These are phyloP conservation scores for Amyelois transitella DNA, from an alignment of 1,140 invertebrate species.

Conservation along the genomic window DNA sequence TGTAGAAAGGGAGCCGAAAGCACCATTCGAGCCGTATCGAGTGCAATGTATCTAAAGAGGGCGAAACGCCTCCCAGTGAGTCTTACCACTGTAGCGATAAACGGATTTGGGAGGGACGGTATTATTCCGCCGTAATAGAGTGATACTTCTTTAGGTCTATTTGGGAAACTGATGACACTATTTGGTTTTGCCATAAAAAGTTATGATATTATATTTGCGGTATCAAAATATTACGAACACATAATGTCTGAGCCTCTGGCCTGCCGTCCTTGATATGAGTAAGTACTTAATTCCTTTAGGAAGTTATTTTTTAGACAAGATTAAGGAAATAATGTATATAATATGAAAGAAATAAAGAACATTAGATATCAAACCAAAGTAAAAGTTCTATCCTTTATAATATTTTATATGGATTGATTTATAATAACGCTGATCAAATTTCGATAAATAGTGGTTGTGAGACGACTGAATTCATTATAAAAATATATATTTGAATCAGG, in stretches of 20 bases:
- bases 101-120: conserved; percentile 47
- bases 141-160: conserved; percentile 62
- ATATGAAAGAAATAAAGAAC: too few species aligned
- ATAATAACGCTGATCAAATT: too few species aligned
- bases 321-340: too few species aligned
- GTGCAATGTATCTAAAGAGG: conserved; percentile 49
- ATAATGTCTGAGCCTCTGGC: conserved; percentile 24
- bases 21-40: conserved; percentile 33
- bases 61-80: conserved; percentile 25
- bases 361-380: too few species aligned
- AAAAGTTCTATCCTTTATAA: too few species aligned
- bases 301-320: not conserved
- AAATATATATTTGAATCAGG: too few species aligned
- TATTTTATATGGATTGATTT: too few species aligned
- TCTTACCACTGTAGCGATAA: conserved; percentile 45
- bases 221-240: conserved; percentile 54
- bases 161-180: conserved; percentile 63
- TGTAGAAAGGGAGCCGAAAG: conserved; percentile 26
- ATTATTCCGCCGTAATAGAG: conserved; percentile 58
- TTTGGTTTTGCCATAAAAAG: conserved; percentile 64
- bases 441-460: too few species aligned
- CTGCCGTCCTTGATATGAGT: conserved; percentile 11
- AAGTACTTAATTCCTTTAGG: conserved; percentile 7
- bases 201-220: conserved; percentile 52
- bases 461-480: too few species aligned